Conservation (phyloP, 2,113 vertebrate species). For the Zingel zingel region DNA sequence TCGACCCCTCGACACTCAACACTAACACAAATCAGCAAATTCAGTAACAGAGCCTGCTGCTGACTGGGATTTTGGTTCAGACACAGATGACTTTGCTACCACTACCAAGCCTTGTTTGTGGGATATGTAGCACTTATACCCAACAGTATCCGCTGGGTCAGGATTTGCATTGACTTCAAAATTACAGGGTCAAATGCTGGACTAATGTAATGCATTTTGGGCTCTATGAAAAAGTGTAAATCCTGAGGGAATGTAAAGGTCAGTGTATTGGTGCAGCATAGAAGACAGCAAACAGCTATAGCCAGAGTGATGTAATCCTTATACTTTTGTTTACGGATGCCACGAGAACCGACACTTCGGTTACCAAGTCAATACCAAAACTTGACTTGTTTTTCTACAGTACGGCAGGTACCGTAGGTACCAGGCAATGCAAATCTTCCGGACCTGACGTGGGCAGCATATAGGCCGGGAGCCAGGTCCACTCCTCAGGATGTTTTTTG, state of each 20-base stretch:
- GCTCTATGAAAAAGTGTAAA: slow-evolving; percentile 33
- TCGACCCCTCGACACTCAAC: slow-evolving; percentile 56
- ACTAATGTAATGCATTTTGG: slow-evolving; percentile 28
- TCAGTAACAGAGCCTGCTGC: slow-evolving; percentile 57
- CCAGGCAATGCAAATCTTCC: too few relatives aligned
- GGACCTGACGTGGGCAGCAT: too few relatives aligned
- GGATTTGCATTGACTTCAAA: slow-evolving; percentile 64
- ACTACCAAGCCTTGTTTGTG: slow-evolving; percentile 45
- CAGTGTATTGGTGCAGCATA: background rate
- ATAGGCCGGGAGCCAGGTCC: too few relatives aligned
- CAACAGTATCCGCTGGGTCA: slow-evolving; percentile 61
- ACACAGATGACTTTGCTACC: slow-evolving; percentile 63
- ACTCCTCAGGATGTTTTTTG: too few relatives aligned
- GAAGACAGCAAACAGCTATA: slow-evolving; percentile 11
- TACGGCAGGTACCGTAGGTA: too few relatives aligned
- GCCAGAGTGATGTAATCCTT: background rate
- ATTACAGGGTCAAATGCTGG: slow-evolving; percentile 56
- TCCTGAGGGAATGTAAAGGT: slow-evolving; percentile 38
- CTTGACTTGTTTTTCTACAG: too few relatives aligned
- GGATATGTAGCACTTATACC: slow-evolving; percentile 60
- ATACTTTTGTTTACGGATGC: background rate
- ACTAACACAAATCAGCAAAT: slow-evolving; percentile 72
- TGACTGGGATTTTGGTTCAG: slow-evolving; percentile 59
- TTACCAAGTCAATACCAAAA: too few relatives aligned
- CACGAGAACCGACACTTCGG: too few relatives aligned